A percentile compares a stretch with the other conserved stretches of the same genome.
Evolutionary conservation across 2,113 vertebrate genomes (phyloP).

Genomic region (Lamprologus callipterus): DNA sequence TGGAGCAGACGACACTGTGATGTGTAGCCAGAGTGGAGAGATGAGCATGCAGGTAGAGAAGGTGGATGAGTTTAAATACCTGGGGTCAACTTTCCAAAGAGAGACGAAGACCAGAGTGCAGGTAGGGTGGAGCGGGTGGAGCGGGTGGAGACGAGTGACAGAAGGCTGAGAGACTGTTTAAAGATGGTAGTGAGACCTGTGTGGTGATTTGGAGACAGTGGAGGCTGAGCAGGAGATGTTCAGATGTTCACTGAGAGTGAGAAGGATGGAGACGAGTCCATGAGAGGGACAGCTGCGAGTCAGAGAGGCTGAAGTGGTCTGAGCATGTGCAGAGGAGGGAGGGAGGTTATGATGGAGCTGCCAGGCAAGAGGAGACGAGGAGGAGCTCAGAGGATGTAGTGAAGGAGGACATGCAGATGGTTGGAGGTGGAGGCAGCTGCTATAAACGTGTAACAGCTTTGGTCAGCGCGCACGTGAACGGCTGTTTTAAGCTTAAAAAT

Average conservation of each 20-base stretch:
- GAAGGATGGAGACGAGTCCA: not conserved
- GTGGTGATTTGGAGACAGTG: not conserved
- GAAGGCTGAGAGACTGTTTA: not conserved
- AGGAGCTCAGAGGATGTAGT: accelerated
- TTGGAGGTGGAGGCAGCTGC: not conserved
- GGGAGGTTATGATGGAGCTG: accelerated
- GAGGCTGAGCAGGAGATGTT: not conserved
- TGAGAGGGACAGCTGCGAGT: not conserved
- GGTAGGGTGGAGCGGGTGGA: not conserved
- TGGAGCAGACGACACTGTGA: not conserved
- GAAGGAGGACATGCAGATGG: accelerated
- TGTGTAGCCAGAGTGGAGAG: not conserved
- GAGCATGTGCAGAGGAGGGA: not conserved
- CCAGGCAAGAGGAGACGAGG: not conserved
- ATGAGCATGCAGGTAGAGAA: not conserved
- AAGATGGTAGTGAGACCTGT: not conserved
- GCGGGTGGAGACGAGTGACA: not conserved
- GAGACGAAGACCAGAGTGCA: not conserved
- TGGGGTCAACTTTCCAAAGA: not conserved
- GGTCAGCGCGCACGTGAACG: accelerated
- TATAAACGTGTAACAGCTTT: accelerated
- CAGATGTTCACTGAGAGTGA: not conserved
- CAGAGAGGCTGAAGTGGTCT: not conserved
- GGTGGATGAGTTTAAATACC: not conserved
- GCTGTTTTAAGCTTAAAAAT: not conserved